Conservation (phyloP, 1,140 invertebrate species). For the Cherax destructor region DNA sequence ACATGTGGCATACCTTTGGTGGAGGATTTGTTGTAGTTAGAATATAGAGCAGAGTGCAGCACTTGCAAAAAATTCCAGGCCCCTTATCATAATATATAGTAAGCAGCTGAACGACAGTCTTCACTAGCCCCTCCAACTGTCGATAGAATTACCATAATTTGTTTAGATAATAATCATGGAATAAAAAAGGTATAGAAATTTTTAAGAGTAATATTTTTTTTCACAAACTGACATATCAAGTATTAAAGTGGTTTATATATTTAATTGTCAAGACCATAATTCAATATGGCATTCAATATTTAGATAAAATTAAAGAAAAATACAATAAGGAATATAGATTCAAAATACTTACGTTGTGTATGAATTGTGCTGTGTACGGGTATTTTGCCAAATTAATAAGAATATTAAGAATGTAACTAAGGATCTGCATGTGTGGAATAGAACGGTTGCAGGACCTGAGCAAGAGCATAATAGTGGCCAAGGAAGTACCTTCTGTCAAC, state of each 20-base stretch:
- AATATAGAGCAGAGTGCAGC: slow-evolving; percentile 65
- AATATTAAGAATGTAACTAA: slow-evolving; percentile 64
- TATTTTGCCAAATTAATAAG: slow-evolving; percentile 71
- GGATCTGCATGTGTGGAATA: slow-evolving; percentile 71
- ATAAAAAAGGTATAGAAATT: background rate
- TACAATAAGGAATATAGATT: too few relatives aligned
- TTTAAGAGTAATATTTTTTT: background rate
- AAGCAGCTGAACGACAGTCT: slow-evolving; percentile 56
- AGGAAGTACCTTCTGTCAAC: slow-evolving; percentile 15
- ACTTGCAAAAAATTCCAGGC: slow-evolving; percentile 64
- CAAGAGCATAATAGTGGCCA: slow-evolving; percentile 43
- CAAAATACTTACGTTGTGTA: slow-evolving; percentile 34
- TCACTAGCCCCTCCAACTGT: slow-evolving; percentile 50
- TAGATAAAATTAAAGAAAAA: too few relatives aligned
- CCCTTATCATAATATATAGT: slow-evolving; percentile 67
- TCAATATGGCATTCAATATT: background rate
- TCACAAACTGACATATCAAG: background rate
- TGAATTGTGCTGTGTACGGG: slow-evolving; percentile 28
- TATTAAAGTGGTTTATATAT: too few relatives aligned
- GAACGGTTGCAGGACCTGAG: slow-evolving; percentile 69
- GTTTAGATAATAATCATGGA: background rate
- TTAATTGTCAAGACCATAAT: background rate
- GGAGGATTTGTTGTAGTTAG: slow-evolving; percentile 11
- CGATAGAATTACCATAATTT: background rate
- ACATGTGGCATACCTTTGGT: slow-evolving; percentile 10